Evolutionary conservation across 1,140 invertebrate species (phyloP).

Genomic region (Ericerus pela): DNA sequence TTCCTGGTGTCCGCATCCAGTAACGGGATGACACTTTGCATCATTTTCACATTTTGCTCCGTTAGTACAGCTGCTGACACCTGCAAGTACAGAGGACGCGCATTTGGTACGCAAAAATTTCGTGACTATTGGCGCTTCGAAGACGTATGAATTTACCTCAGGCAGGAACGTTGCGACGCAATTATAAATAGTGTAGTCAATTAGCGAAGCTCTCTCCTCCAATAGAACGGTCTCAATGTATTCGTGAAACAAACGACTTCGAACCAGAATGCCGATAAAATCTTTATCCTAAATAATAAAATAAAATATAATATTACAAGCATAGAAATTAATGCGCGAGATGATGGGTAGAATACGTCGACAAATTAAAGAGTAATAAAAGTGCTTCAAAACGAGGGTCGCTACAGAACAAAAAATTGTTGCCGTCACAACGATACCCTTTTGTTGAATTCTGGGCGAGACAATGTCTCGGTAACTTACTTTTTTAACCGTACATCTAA

Average conservation of each 20-base stretch:
- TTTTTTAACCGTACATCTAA: not conserved
- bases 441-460: not conserved
- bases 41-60: constrained; percentile 7
- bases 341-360: constrained; percentile 13
- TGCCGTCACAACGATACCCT: too few species aligned
- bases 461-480: not conserved
- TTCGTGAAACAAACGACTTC: constrained; percentile 32
- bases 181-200: constrained; percentile 60
- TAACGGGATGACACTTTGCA: not conserved
- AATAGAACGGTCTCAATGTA: constrained; percentile 67
- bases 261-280: constrained; percentile 37
- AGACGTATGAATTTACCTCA: too few species aligned
- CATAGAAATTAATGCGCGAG: constrained; percentile 14
- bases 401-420: too few species aligned
- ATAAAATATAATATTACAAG: not conserved
- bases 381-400: too few species aligned
- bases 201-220: constrained; percentile 61
- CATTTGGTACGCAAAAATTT: not conserved
- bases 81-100: not conserved
- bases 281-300: constrained; percentile 14
- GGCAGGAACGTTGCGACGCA: constrained; percentile 70
- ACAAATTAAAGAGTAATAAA: too few species aligned
- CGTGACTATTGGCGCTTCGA: too few species aligned
- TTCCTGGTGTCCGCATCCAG: not conserved
- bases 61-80: not conserved